Base-by-base conservation (phyloP, 2,888 invertebrate genomes). In the Antitype chi region DNA sequence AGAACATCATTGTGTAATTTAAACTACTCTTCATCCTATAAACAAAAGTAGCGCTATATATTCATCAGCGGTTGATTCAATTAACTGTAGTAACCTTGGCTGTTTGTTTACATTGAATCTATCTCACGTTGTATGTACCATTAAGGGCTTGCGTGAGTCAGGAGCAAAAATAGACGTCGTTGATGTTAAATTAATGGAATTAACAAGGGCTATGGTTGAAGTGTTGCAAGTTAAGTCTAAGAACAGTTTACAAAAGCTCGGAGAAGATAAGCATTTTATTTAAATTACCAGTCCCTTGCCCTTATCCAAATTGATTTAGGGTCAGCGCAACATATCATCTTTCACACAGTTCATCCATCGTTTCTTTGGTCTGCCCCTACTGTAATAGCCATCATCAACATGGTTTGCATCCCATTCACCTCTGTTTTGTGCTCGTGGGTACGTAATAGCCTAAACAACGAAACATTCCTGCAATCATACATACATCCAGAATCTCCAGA, bases 141-240 rank as follows among this genome's bases (percentile, higher is more conserved):
- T 67, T 80, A 78, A 82, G 85, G 87, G 82, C 80, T 59, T 20
- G 43, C 25, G 3, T 87, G 85, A 78, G 70, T 87, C 85, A 85
- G 13, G 25, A 25, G 67, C 74, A 53, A 49, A 55, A 80, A 84
- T 87, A 87, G 72, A 75, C 47, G 52, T 17, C n/a, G 69, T 25
- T 74, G 49, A 49, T 64, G 28, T 15, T 67, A 62, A 53, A 67
- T 66, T 70, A 59, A 73, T 71, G 28, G 47, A 17, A 49, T 69
- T 53, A 47, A 47, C 55, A 49, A 62, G n/a, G 59, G 11, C 28
- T 63, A 17, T 53, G 23, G 20, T 23, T 49, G 5, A 8, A 47
- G 15, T 47, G 43, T 7, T 20, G 6, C 11, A 25, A 20, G 25
- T 55, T 52, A 25, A 49, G 9, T 28, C 53, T 28, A 9, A 23